Percentiles rank a stretch among this genome's conserved stretches.
phyloP scores from a whole-genome alignment of 2,113 vertebrate species.

The Chloropsis hardwickii region DNA sequence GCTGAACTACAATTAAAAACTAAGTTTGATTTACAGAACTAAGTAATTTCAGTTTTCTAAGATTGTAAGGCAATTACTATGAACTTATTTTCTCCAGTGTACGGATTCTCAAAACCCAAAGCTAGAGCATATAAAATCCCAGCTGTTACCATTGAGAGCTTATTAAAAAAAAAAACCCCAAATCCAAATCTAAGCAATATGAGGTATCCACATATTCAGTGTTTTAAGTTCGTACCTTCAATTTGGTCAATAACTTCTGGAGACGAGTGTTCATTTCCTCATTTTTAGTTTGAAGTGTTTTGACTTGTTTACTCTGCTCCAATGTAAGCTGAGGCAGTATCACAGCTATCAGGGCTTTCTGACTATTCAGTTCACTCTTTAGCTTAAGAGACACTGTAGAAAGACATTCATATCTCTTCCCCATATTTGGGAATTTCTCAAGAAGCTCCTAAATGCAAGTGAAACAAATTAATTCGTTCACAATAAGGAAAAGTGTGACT shows the following conservation, averaged over 20 bases:
- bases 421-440: constrained; percentile 48
- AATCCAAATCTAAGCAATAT: neutral
- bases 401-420: constrained; percentile 55
- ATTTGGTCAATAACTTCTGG: constrained; percentile 64
- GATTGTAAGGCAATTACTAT: neutral
- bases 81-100: neutral
- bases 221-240: constrained; percentile 66
- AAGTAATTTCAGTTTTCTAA: neutral
- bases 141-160: neutral
- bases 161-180: neutral
- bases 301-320: constrained; percentile 38
- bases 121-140: neutral
- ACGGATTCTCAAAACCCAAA: neutral
- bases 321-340: constrained; percentile 37
- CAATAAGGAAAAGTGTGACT: neutral
- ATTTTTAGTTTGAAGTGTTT: constrained; percentile 56
- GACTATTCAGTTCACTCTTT: constrained; percentile 44
- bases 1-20: neutral
- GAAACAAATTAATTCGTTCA: neutral
- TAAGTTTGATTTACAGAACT: neutral
- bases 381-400: constrained; percentile 50
- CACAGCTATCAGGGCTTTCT: constrained; percentile 39
- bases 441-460: constrained; percentile 67
- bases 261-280: constrained; percentile 53
- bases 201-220: neutral